phyloP scores from a whole-genome alignment of 2,797 vertebrate genomes.

The Mastacembelus armatus region DNA sequence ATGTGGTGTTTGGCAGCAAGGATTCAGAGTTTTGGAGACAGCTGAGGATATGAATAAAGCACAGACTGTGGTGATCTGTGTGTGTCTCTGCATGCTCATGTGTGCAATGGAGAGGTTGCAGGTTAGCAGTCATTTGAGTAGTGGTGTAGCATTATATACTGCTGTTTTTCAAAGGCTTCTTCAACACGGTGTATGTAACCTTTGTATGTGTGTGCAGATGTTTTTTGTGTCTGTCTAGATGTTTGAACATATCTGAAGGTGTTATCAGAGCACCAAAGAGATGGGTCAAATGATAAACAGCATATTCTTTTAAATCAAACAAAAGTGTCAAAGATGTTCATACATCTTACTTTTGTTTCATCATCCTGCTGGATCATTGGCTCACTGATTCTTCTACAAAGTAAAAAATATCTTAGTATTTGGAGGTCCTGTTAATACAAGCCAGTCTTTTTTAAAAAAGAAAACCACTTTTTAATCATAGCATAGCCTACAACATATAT shows the following conservation, averaged over 20 bases:
- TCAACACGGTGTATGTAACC: background rate
- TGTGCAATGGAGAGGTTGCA: conserved; percentile 7
- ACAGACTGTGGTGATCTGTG: conserved; percentile 7
- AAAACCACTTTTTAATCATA: too few relatives aligned
- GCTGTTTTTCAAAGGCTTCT: conserved; percentile 11
- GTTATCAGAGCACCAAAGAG: background rate
- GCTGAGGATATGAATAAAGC: conserved; percentile 43
- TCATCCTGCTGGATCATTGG: conserved; percentile 6
- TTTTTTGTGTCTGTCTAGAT: conserved; percentile 19
- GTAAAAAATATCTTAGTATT: too few relatives aligned
- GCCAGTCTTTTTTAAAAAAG: too few relatives aligned
- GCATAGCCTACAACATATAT: too few relatives aligned
- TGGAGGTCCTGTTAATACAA: too few relatives aligned
- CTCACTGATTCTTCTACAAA: too few relatives aligned
- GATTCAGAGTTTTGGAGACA: conserved; percentile 18
- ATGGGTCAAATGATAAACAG: conserved; percentile 6
- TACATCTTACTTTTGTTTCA: background rate
- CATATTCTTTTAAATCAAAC: conserved; percentile 6
- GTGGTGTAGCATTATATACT: background rate
- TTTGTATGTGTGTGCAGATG: background rate
- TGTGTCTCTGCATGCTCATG: conserved; percentile 10
- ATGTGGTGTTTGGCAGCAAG: conserved; percentile 71
- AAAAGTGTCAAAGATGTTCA: background rate
- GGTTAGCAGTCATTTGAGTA: conserved; percentile 21
- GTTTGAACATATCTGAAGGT: conserved; percentile 5